Conservation (phyloP, 2,113 vertebrate genomes). For the Proterorhinus semilunaris region DNA sequence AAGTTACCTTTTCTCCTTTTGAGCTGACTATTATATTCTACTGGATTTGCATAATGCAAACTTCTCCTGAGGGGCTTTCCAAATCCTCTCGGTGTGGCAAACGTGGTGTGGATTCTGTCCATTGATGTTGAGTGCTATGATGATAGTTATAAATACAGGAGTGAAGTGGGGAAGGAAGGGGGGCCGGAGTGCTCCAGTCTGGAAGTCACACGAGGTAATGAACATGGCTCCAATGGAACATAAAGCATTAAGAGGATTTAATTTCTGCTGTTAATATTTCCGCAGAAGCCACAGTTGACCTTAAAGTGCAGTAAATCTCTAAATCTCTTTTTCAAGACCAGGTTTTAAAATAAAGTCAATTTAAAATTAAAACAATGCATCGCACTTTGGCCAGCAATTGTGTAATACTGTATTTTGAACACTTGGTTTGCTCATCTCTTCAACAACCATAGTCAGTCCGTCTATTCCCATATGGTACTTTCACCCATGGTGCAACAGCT, state of each 20-base stretch:
- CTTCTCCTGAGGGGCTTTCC: slow-evolving; percentile 13
- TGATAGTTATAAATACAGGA: slow-evolving; percentile 4
- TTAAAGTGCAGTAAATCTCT: no score
- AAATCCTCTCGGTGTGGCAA: slow-evolving; percentile 28
- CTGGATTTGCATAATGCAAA: slow-evolving; percentile 33
- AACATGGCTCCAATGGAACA: slow-evolving; percentile 23
- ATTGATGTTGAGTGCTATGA: slow-evolving; percentile 16
- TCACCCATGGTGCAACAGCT: no score
- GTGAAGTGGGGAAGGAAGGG: background rate
- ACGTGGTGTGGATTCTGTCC: background rate
- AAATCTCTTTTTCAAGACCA: no score
- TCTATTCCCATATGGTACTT: no score
- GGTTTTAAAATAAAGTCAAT: no score
- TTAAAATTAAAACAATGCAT: no score
- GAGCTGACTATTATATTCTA: background rate
- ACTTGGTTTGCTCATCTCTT: no score
- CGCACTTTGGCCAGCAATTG: no score
- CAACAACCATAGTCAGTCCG: no score
- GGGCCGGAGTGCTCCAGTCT: background rate
- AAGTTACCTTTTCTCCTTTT: slow-evolving; percentile 17
- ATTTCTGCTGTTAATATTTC: slow-evolving; percentile 10
- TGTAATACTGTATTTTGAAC: no score
- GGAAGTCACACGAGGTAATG: slow-evolving; percentile 34
- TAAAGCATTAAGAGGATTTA: slow-evolving; percentile 62
- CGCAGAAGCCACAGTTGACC: no score